Evolutionary conservation across 1,140 invertebrate species (phyloP).

Genomic region (Drosophila orena): DNA sequence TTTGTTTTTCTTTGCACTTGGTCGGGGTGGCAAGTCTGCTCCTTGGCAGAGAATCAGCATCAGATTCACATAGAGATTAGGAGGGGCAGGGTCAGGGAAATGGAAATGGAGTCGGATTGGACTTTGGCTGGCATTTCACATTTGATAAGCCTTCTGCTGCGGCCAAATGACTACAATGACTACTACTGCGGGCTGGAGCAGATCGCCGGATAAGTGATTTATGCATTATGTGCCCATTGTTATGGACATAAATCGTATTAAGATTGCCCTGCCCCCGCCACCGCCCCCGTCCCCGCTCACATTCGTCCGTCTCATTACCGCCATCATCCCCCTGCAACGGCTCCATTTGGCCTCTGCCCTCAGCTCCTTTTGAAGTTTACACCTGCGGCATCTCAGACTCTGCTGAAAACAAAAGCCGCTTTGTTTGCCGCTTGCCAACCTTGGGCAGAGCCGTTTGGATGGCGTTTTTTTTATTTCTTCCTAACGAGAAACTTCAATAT

Average conservation of each 20-base stretch:
- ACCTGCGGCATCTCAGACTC: slow-evolving; percentile 45
- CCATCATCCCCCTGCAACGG: background rate
- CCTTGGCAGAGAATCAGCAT: background rate
- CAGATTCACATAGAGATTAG: background rate
- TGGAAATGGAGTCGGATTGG: slow-evolving; percentile 2
- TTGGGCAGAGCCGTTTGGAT: slow-evolving; percentile 37
- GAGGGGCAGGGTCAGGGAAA: background rate
- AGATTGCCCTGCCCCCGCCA: slow-evolving; percentile 24
- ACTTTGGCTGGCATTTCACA: slow-evolving; percentile 20
- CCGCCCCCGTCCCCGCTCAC: too few species aligned
- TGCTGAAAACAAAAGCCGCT: slow-evolving; percentile 61
- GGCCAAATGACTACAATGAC: slow-evolving; percentile 46
- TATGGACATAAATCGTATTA: slow-evolving; percentile 72
- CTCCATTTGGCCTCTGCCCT: background rate
- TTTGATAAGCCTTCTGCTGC: slow-evolving; percentile 43
- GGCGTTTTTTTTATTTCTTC: slow-evolving; percentile 42
- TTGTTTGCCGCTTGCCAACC: slow-evolving; percentile 78
- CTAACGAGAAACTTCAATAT: slow-evolving; percentile 80
- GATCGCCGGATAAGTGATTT: slow-evolving; percentile 60
- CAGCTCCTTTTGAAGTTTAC: slow-evolving; percentile 57
- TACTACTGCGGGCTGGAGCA: slow-evolving; percentile 10
- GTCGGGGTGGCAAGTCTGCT: slow-evolving; percentile 18
- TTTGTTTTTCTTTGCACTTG: slow-evolving; percentile 50
- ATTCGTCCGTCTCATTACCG: slow-evolving; percentile 43
- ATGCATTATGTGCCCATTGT: slow-evolving; percentile 56